Evolutionary conservation across 2,888 invertebrate genomes (phyloP).

Genomic region (Brachyopa scutellaris): DNA sequence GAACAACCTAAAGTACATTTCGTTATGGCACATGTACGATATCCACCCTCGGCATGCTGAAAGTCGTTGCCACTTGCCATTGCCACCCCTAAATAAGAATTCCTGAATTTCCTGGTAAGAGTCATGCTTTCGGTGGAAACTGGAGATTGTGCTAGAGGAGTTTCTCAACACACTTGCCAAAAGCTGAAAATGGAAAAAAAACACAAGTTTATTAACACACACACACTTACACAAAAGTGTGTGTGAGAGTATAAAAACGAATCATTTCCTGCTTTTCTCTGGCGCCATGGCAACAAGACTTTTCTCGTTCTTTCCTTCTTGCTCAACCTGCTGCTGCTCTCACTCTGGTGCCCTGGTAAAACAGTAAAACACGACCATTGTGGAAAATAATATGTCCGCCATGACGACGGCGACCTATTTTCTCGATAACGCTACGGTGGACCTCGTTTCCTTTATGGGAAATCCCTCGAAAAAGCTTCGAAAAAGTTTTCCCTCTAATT

Average conservation of each 20-base stretch:
- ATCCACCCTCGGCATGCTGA: constrained; percentile 21
- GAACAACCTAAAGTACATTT: constrained; percentile 39
- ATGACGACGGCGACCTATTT: constrained; percentile 62
- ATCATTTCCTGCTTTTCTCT: constrained; percentile 55
- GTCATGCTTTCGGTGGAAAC: constrained; percentile 14
- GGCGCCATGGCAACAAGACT: constrained; percentile 64
- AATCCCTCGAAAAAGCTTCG: constrained; percentile 67
- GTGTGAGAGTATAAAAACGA: neutral
- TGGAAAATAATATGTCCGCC: constrained; percentile 46
- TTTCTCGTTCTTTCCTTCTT: constrained; percentile 50
- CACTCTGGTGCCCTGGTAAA: constrained; percentile 3
- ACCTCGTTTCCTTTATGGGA: constrained; percentile 57
- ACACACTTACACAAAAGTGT: neutral
- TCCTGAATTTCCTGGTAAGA: constrained; percentile 33
- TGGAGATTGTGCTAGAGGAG: constrained; percentile 26
- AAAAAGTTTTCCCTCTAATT: constrained; percentile 22
- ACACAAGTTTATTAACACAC: constrained; percentile 2
- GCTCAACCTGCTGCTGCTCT: constrained; percentile 19
- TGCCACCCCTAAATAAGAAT: constrained; percentile 32
- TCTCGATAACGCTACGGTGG: constrained; percentile 60
- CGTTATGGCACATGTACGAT: constrained; percentile 40
- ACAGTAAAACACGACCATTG: constrained; percentile 23
- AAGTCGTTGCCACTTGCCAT: neutral
- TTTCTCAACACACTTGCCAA: constrained; percentile 31
- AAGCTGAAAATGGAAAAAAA: too few relatives aligned